Percentiles rank a stretch among this genome's conserved stretches.
phyloP scores from a whole-genome alignment of 92 coral and sea anemone genomes.

The Blastomussa wellsi region DNA sequence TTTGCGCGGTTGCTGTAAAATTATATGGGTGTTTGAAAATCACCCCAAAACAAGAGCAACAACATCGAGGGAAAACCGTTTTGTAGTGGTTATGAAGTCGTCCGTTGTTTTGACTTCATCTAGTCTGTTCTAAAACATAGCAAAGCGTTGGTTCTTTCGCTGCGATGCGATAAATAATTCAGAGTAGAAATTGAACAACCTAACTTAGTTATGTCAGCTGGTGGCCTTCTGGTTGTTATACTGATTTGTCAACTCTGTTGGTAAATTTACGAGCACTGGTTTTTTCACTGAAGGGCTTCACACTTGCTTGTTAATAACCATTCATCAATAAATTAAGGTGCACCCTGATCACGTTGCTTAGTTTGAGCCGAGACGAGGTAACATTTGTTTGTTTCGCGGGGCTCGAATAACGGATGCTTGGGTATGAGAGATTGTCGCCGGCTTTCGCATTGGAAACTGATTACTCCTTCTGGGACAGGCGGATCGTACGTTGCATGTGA shows the following conservation, averaged over 20 bases:
- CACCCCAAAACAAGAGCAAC: neutral
- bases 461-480: too few relatives aligned
- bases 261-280: neutral
- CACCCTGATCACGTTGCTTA: neutral
- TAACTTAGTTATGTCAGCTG: neutral
- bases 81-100: neutral
- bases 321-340: neutral
- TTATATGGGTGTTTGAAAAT: neutral
- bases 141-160: neutral
- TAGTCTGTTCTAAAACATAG: neutral
- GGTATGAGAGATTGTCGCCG: too few relatives aligned
- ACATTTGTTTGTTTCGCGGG: too few relatives aligned
- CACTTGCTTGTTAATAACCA: neutral
- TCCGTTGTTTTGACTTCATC: slow-evolving; percentile 3
- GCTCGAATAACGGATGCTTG: too few relatives aligned
- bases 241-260: neutral
- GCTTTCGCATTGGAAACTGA: too few relatives aligned
- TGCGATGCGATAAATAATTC: slow-evolving; percentile 11
- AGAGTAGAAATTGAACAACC: neutral
- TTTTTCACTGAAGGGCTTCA: slow-evolving; percentile 20
- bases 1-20: neutral
- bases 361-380: too few relatives aligned
- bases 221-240: slow-evolving; percentile 33
- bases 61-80: neutral
- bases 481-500: too few relatives aligned